These are phyloP conservation scores for Neria commutata DNA, from an alignment of 2,888 invertebrate species.

Conservation along the genomic window DNA sequence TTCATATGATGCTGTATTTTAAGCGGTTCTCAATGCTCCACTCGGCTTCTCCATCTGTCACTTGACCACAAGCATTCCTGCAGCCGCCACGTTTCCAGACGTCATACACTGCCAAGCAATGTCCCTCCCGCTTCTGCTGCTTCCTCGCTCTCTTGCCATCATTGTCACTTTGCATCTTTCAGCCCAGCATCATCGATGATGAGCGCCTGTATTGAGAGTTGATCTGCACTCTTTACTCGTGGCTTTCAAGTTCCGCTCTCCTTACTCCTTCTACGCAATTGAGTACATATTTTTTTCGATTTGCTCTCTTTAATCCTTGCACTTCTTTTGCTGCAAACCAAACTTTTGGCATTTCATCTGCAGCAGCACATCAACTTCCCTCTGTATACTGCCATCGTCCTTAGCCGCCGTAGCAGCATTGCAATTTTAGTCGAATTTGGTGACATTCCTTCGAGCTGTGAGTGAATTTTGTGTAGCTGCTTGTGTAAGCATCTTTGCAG, in stretches of 20 bases:
- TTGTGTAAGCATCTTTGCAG: constrained; percentile 38
- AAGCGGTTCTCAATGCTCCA: too few relatives aligned
- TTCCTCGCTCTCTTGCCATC: background rate
- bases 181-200: constrained; percentile 50
- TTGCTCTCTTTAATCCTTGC: constrained; percentile 10
- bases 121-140: background rate
- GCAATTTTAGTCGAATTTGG: background rate
- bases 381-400: constrained; percentile 37
- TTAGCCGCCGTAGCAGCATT: background rate
- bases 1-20: too few relatives aligned
- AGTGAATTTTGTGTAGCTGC: constrained; percentile 14
- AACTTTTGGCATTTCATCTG: constrained; percentile 56
- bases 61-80: too few relatives aligned
- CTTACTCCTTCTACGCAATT: constrained; percentile 20
- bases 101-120: too few relatives aligned
- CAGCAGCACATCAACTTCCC: constrained; percentile 55
- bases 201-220: constrained; percentile 52
- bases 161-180: constrained; percentile 53
- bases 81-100: too few relatives aligned
- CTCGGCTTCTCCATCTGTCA: too few relatives aligned
- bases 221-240: constrained; percentile 54
- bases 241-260: constrained; percentile 40
- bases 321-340: constrained; percentile 40
- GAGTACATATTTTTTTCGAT: constrained; percentile 42
- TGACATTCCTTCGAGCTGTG: constrained; percentile 17